Evolutionary conservation across 2,113 vertebrate species (phyloP), one percentile per base, ranked within the genome.

Genomic region (Limnothrissa miodon): DNA sequence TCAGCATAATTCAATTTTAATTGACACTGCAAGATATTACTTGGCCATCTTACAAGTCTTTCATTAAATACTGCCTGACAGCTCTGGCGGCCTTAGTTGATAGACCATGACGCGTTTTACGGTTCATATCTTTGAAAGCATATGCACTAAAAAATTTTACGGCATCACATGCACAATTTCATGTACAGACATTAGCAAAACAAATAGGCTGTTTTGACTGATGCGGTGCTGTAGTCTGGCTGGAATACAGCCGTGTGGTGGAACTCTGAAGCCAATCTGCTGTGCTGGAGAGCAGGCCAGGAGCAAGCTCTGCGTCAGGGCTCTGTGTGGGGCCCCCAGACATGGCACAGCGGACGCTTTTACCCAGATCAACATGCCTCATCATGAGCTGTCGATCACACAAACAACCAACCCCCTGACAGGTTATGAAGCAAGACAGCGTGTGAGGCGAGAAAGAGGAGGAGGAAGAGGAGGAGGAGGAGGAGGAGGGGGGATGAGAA

Each of bases 361-460:
- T 25, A 66, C 13, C 59, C 25, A 11, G 29, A n/a, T 66, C 59
- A 66, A 33, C 25, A n/a, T 66, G 59, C 10, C 25, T 66, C 59
- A 66, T 66, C 59, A 66, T 66, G 59, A 66, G n/a, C 59, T 66
- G 59, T 66, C 59, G 33, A 66, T 66, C 59, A 25, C 59, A 66
- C 59, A 66, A 29, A 66, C 59, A 66, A 33, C 59, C 25, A 8
- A 66, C 1, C 59, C 59, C 59, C 25, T 33, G 59, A 66, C 51
- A 56, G 51, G 51, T 56, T 56, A 56, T 66, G 25, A 66, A 66
- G 25, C 33, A 9, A 66, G 59, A 29, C 25, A 66, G 29, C 23
- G 4, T 23, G 51, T 66, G 59, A 33, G 29, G n/a, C 4, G 59
- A 29, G 51, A 21, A 6, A 23, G 19, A 5, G 51, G 21, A 6